These are phyloP conservation scores for Girardinus metallicus DNA, from an alignment of 2,797 vertebrate species.

Conservation along the genomic window DNA sequence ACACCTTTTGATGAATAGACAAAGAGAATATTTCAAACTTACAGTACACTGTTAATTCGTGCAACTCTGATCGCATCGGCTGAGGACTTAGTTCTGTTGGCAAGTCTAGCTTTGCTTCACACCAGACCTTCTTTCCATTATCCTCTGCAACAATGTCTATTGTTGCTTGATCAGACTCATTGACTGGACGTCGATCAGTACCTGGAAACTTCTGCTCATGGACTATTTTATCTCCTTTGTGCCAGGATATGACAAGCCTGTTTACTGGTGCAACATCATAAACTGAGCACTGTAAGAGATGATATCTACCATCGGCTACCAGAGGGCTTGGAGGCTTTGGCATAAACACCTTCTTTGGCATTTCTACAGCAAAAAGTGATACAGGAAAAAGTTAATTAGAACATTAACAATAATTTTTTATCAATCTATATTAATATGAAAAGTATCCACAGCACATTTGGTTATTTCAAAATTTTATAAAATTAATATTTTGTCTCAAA, in stretches of 20 bases:
- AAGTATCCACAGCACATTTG: too few relatives aligned
- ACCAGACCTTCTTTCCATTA: constrained; percentile 56
- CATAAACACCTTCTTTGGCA: constrained; percentile 63
- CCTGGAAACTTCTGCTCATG: accelerated
- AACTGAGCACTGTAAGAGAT: constrained; percentile 53
- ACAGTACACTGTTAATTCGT: constrained; percentile 57
- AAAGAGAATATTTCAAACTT: constrained; percentile 35
- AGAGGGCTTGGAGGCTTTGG: background rate
- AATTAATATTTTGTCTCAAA: background rate
- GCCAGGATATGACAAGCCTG: constrained; percentile 55
- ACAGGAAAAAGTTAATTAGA: background rate
- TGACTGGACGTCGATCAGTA: accelerated
- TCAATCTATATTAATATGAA: background rate
- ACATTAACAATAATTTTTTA: background rate
- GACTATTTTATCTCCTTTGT: constrained; percentile 30
- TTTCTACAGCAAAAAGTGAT: constrained; percentile 54
- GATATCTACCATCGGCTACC: background rate
- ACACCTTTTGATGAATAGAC: background rate
- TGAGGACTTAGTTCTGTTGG: background rate
- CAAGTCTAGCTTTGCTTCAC: constrained; percentile 65
- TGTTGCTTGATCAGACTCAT: accelerated
- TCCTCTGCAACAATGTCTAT: constrained; percentile 25
- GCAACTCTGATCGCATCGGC: background rate
- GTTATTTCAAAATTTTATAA: too few relatives aligned
- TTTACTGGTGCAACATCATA: constrained; percentile 58